Evolutionary conservation across 1,140 invertebrate species (phyloP), one percentile per base, ranked within the genome.

Genomic region (Bombus vancouverensis): DNA sequence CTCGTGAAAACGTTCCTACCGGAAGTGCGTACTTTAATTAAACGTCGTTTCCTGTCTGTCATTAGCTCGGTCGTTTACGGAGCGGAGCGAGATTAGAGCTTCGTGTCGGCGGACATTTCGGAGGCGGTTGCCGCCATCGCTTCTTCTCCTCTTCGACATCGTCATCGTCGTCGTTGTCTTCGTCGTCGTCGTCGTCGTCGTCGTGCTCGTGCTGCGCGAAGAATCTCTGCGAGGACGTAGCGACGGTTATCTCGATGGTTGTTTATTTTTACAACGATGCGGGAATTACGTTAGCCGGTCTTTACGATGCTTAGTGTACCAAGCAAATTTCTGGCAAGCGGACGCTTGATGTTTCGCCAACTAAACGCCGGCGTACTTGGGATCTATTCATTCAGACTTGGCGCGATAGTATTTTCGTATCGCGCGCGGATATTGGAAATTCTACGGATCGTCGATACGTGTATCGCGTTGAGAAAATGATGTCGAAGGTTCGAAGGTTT

Each of bases 1-100:
- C 78, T 84, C 85, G 88, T 90, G 88, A 92, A 91, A 92, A 91
- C 88, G 91, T 91, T 91, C 89, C 90, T 92, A 85, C 90, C 90
- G 91, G 91, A 90, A 89, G 85, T 90, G 90, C 91, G 91, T 91
- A 92, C 88, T 91, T 92, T 91, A 92, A 92, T 92, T 92, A 92
- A 92, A 92, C 91, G 91, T 70, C 81, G 90, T 86, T 91, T 92
- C 91, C 90, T 90, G 91, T 74, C 90, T 87, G 90, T 91, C 90
- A 89, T 90, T 90, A 91, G 87, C 85, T 89, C 87, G 89, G 57
- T 62, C 90, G 87, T 86, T 88, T 87, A 87, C 89, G 77, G 82
- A 86, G 82, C 85, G 75, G 34, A 83, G 72, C 57, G 84, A 89
- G 90, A 91, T 91, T 83, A 88, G 87, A 81, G 76, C 78, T 37